Evolutionary conservation across 2,113 vertebrate species (phyloP), one percentile per base, ranked within the genome.

Genomic region (Candoia aspera): DNA sequence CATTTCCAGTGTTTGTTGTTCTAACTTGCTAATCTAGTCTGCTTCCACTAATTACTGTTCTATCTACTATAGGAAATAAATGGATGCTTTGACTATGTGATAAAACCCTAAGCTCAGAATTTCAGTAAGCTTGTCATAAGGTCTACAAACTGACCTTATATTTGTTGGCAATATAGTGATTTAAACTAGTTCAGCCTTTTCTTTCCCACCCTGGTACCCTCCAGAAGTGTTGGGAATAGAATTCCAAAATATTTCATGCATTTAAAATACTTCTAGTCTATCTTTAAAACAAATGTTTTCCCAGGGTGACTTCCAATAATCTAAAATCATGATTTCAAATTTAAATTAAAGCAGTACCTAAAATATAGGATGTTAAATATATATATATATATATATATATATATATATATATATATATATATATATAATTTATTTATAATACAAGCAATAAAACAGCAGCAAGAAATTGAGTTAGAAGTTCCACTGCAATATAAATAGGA

Each of bases 1-100:
- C 90, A 53, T 58, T 91, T 91, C 79, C 90, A 91, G 24, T 91
- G 62, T 91, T 57, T 84, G 73, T 79, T 79, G 33, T 79, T 79
- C 33, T 33, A 79, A 79, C 19, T 79, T 79, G 73, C 68, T 79
- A 79, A 33, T 79, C 73, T 79, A 79, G 73, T 79, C 42, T 79
- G 73, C 17, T 42, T 79, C 33, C 73, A 42, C 73, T 79, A 42
- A 79, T 79, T 79, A 26, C 86, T 86, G 57, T 84, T 92, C 68
- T 83, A 60, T 84, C 87, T 54, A 26, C 64, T 15, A 42, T 53
- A 55, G 58, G 15, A 64, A 90, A 84, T 84, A 92, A 87, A 55
- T 29, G 24, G 84, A 37, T 46, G 46, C 13, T 92, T 53, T 62
- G 85, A 55, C 68, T 90, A 55, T 37, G 37, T 33, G 87, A 86